Percentiles rank a stretch among this genome's conserved stretches.
phyloP scores from a whole-genome alignment of 2,113 vertebrate genomes.

The Tetraodon nigroviridis region DNA sequence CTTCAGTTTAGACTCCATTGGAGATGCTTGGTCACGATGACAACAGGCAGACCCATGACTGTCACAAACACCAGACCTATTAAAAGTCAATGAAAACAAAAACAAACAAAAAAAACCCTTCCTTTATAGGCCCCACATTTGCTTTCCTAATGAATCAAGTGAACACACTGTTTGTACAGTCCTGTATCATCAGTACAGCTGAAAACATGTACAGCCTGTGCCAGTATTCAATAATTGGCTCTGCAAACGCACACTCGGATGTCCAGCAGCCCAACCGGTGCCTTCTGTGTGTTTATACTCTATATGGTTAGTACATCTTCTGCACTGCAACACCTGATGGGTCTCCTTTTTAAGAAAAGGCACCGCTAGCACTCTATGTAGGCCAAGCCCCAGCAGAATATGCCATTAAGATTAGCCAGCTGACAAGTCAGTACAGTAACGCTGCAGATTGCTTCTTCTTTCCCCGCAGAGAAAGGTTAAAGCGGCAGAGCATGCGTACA shows the following conservation, averaged over 20 bases:
- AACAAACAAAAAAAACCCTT: no score
- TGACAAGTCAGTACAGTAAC: slow-evolving; percentile 43
- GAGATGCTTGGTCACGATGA: no score
- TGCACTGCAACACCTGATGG: slow-evolving; percentile 40
- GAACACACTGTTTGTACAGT: slow-evolving; percentile 42
- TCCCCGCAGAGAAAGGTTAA: slow-evolving; percentile 42
- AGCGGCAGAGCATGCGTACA: slow-evolving; percentile 29
- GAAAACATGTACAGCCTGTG: slow-evolving; percentile 32
- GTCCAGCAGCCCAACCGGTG: slow-evolving; percentile 18
- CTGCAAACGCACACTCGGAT: slow-evolving; percentile 27
- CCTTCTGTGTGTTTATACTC: slow-evolving; percentile 52
- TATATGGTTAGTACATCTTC: slow-evolving; percentile 39
- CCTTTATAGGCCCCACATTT: no score
- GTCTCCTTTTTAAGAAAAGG: slow-evolving; percentile 55
- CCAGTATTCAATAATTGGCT: slow-evolving; percentile 43
- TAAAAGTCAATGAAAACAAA: no score
- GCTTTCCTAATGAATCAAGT: neutral
- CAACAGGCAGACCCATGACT: no score
- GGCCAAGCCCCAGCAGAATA: slow-evolving; percentile 70
- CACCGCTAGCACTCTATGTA: slow-evolving; percentile 60
- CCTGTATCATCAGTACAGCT: slow-evolving; percentile 28
- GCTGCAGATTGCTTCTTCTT: slow-evolving; percentile 24
- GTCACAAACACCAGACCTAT: no score
- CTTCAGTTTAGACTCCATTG: no score
- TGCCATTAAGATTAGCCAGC: slow-evolving; percentile 65